Evolutionary conservation across 2,888 invertebrate species (phyloP), one percentile per base, ranked within the genome.

Genomic region (Callosobruchus maculatus): DNA sequence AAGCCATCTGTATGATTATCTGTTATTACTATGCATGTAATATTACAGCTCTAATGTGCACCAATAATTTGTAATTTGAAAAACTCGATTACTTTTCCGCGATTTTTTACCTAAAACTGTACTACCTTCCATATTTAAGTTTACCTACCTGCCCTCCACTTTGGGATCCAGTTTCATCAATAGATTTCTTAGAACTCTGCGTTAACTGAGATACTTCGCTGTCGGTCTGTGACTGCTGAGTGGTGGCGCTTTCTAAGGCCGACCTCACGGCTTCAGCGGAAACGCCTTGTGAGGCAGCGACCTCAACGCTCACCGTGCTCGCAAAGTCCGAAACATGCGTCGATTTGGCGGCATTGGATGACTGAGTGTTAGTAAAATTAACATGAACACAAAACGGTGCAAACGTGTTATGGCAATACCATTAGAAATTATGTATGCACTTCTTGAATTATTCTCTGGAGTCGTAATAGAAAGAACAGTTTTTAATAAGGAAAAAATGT

Each of bases 181-280:
- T 49, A 18, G 49, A 49, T 49, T 49, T 49, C 18, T 49, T 49
- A 7, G 49, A 49, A 0, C 9, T 49, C 18, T 49, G 49, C 49
- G 49, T 49, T 18, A 49, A 49, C 18, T 49, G 49, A 49, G 86
- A 87, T 72, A 88, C 87, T 79, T 88, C 88, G 77, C 86, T 87
- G 79, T 88, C 82, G 71, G 84, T 83, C 18, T 49, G 49, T 13
- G 49, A 49, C 18, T 49, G 49, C 78, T 86, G 86, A n/a, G 84
- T 77, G 72, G 81, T 83, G 71, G 81, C 79, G 72, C 75, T 83
- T 74, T 85, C 84, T 21, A 81, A 76, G 68, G 82, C 82, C 5
- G 81, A 76, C 31, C 80, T 79, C 20, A 81, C 78, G 20, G 80
- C 83, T 70, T 77, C 80, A 3, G 82, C 81, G 5, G 82, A 81